phyloP scores from a whole-genome alignment of 2,888 invertebrate genomes.

The Tromatobia lineatoria region DNA sequence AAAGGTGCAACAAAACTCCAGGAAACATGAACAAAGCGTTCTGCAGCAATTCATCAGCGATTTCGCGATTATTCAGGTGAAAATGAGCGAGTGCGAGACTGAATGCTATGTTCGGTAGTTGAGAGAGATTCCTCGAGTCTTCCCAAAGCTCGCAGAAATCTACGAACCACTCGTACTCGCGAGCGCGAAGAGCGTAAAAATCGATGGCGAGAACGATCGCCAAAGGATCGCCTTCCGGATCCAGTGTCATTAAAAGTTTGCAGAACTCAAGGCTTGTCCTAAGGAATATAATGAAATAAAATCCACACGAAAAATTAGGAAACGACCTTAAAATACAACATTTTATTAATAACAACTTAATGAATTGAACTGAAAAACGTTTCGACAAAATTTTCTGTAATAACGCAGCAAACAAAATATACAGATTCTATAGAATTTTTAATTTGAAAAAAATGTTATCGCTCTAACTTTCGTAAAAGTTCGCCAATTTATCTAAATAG shows the following conservation, averaged over 20 bases:
- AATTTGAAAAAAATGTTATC: too few relatives aligned
- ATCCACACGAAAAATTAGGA: not conserved
- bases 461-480: too few relatives aligned
- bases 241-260: conserved; percentile 92
- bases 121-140: conserved; percentile 89
- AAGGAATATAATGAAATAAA: not conserved
- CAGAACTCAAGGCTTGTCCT: conserved; percentile 95
- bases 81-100: conserved; percentile 92
- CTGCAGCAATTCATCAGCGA: conserved; percentile 90
- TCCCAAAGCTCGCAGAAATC: conserved; percentile 88
- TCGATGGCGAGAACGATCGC: conserved; percentile 93
- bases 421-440: too few relatives aligned
- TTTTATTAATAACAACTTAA: too few relatives aligned
- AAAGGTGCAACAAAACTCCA: conserved; percentile 89
- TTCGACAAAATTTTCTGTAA: too few relatives aligned
- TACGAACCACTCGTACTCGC: conserved; percentile 91
- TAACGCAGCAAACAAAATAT: too few relatives aligned
- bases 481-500: too few relatives aligned
- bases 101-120: conserved; percentile 95
- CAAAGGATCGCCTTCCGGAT: conserved; percentile 92
- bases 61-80: conserved; percentile 86
- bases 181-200: conserved; percentile 92
- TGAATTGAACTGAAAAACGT: too few relatives aligned
- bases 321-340: too few relatives aligned
- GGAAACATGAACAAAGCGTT: conserved; percentile 94